phyloP scores from a whole-genome alignment of 1,140 invertebrate genomes.

The Solen grandis region DNA sequence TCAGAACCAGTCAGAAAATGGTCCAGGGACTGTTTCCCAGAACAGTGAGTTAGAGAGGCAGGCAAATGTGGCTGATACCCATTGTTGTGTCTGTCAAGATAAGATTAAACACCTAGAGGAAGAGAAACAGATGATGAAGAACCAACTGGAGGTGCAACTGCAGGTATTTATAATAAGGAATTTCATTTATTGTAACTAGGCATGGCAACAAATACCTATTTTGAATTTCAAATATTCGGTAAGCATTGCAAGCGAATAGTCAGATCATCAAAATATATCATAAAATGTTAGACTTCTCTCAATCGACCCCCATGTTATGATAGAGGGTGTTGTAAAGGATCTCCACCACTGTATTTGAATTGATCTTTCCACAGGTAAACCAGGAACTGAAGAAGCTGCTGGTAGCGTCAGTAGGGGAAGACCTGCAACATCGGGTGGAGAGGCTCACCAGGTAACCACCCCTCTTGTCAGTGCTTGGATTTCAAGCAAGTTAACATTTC shows the following conservation, averaged over 20 bases:
- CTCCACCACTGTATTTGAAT: no score
- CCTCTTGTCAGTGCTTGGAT: no score
- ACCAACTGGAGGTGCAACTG: conserved; percentile 73
- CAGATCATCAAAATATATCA: no score
- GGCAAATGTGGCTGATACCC: not conserved
- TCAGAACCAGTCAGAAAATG: conserved; percentile 12
- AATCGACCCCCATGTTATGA: no score
- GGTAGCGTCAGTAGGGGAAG: conserved; percentile 96
- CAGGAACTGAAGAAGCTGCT: conserved; percentile 95
- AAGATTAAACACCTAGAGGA: conserved; percentile 55
- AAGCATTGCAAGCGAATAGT: no score
- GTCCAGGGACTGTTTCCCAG: not conserved
- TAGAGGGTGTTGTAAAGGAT: no score
- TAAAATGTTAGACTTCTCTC: no score
- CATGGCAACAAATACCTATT: no score
- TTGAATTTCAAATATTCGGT: no score
- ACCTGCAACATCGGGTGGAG: conserved; percentile 93
- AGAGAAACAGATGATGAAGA: conserved; percentile 63
- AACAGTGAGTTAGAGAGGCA: conserved; percentile 2
- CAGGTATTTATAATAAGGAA: conserved; percentile 74
- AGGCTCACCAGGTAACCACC: conserved; percentile 84
- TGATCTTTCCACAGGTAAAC: conserved; percentile 88
- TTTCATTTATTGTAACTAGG: no score
- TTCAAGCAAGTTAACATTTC: no score
- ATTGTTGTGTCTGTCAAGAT: conserved; percentile 32